Evolutionary conservation across 2,113 vertebrate species (phyloP), one percentile per base, ranked within the genome.

Genomic region (Butorides virescens): DNA sequence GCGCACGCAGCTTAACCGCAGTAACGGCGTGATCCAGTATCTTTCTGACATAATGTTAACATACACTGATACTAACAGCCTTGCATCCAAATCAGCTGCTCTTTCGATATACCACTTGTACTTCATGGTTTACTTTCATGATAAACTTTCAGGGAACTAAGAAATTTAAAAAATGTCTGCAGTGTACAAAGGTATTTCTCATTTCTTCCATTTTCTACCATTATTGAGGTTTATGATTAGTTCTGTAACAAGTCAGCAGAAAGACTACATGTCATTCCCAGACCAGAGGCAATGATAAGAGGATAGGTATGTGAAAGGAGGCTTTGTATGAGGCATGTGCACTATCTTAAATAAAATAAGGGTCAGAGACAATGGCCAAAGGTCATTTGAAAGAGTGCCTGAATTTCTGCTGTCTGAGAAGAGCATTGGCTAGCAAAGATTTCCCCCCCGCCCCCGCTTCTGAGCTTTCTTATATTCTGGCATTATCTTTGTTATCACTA

Each of bases 1-100:
- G 39, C 27, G 36, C 16, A 26, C 39, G 59, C 47, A 34, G 49
- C 50, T 80, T 77, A 88, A 55, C 62, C 4, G 1, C 78, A 70
- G 29, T 27, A 56, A 34, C 2, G 0, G 1, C 5, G 13, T 86
- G 52, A 56, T 91, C n/a, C 26, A 5, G 13, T 42, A 0, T n/a
- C 37, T 30, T 59, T 61, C 59, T 62, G 72, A 50, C 3, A 2
- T 84, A 19, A 56, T 5, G 9, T 29, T 93, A 86, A 86, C n/a
- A 10, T 16, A 7, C 30, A 11, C 34, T 67, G 55, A 37, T 36
- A 49, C 85, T 86, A 91, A 93, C 65, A 32, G 50, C 81, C 47
- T 61, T 79, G 86, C 72, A 61, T 61, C 66, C 46, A 32, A 27
- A 70, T 63, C 29, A 47, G 15, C 61, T 86, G 47, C 25, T 59